Percentiles rank a stretch among this genome's conserved stretches.
Evolutionary conservation across 2,888 invertebrate species (phyloP).

Genomic region (Heteropelma amictum): DNA sequence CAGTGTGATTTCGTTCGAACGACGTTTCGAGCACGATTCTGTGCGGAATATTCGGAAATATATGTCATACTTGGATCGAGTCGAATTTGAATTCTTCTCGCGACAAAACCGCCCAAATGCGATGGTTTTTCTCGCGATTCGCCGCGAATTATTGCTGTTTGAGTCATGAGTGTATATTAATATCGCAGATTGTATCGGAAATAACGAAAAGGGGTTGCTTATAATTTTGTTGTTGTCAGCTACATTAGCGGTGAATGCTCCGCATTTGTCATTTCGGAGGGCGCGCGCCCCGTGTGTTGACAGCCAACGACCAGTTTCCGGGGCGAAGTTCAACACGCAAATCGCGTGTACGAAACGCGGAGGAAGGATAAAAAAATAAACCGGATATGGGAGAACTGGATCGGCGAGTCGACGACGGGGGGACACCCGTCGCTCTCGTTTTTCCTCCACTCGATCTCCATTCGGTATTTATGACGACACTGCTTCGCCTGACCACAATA

Average conservation of each 20-base stretch:
- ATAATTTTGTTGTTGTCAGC: constrained; percentile 75
- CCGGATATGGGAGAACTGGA: constrained; percentile 69
- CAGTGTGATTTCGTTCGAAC: too few relatives aligned
- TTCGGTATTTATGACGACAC: constrained; percentile 33
- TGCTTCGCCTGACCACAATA: constrained; percentile 74
- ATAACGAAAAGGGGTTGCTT: constrained; percentile 54
- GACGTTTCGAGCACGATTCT: too few relatives aligned
- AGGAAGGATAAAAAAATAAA: constrained; percentile 56
- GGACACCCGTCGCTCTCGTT: constrained; percentile 53
- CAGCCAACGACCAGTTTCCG: constrained; percentile 71
- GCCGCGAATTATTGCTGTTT: not conserved
- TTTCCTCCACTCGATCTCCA: constrained; percentile 37
- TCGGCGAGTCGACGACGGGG: constrained; percentile 63
- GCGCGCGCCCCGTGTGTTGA: constrained; percentile 76
- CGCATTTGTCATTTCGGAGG: constrained; percentile 73
- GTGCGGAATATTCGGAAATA: too few relatives aligned
- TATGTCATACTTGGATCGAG: too few relatives aligned
- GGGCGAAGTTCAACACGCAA: constrained; percentile 72
- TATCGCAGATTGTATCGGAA: constrained; percentile 59
- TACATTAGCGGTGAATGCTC: constrained; percentile 73
- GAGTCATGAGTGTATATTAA: constrained; percentile 65
- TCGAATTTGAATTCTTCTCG: too few relatives aligned
- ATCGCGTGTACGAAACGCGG: constrained; percentile 18
- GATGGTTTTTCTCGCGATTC: too few relatives aligned
- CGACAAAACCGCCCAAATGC: too few relatives aligned